These are phyloP conservation scores for Scatophagus argus DNA, from an alignment of 2,113 vertebrate genomes.

Conservation along the genomic window DNA sequence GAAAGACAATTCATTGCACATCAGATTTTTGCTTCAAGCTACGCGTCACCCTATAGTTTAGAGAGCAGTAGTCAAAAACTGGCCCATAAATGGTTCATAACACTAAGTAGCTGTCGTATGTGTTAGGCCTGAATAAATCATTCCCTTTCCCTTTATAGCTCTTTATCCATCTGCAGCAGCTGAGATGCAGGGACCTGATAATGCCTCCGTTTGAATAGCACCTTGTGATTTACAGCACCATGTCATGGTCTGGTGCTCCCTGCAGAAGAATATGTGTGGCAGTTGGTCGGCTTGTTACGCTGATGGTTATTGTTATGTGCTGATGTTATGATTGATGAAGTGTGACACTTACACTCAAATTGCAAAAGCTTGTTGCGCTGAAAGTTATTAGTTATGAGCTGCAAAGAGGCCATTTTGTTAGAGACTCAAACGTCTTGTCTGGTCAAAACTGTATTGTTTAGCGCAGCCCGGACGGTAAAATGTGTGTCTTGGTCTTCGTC, in stretches of 20 bases:
- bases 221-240: constrained; percentile 55
- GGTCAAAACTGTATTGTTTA: not conserved
- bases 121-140: constrained; percentile 50
- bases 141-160: constrained; percentile 36
- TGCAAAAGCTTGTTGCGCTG: not conserved
- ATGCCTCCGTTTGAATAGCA: constrained; percentile 42
- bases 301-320: constrained; percentile 42
- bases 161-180: constrained; percentile 48
- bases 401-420: not conserved
- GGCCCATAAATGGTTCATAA: constrained; percentile 37
- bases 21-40: constrained; percentile 36
- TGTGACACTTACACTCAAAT: constrained; percentile 5
- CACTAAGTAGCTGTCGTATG: constrained; percentile 30
- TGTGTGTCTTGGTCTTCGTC: constrained; percentile 58
- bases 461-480: not conserved
- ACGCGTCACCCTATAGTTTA: constrained; percentile 9
- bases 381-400: not conserved
- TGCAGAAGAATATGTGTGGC: constrained; percentile 23
- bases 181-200: constrained; percentile 47
- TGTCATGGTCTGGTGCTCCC: constrained; percentile 27
- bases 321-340: constrained; percentile 44
- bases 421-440: not conserved
- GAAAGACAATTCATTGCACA: constrained; percentile 39
- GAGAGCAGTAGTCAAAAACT: constrained; percentile 26
- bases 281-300: constrained; percentile 17